These are phyloP conservation scores for Blera fallax DNA, from an alignment of 2,888 invertebrate genomes.

Conservation along the genomic window DNA sequence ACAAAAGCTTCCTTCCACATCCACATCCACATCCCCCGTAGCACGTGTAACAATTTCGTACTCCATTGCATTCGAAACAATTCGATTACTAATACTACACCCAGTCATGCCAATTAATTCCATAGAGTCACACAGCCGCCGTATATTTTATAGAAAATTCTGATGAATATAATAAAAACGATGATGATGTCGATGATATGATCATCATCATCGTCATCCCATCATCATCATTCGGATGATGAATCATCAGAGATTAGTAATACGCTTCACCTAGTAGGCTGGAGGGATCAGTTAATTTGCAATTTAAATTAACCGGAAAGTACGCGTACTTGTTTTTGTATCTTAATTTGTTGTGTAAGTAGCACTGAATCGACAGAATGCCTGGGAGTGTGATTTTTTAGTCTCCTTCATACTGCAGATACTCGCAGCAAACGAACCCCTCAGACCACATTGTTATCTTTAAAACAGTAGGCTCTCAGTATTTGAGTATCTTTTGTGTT, in stretches of 20 bases:
- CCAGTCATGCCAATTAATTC: not conserved
- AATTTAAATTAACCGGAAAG: constrained; percentile 52
- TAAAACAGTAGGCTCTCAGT: not conserved
- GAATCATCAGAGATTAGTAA: constrained; percentile 52
- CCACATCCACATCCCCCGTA: too few relatives aligned
- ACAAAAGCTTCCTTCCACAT: too few relatives aligned
- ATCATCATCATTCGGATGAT: constrained; percentile 13
- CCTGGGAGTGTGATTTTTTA: not conserved
- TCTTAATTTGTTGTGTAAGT: constrained; percentile 1
- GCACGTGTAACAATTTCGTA: not conserved
- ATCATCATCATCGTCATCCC: constrained; percentile 27
- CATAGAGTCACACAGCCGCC: not conserved
- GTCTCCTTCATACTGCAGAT: not conserved
- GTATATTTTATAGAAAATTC: not conserved
- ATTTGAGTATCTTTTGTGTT: not conserved
- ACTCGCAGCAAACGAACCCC: not conserved
- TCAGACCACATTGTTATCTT: not conserved
- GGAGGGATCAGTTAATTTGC: constrained; percentile 34
- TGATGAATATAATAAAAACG: constrained; percentile 6
- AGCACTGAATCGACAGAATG: not conserved
- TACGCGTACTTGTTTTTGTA: constrained; percentile 9
- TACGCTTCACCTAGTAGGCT: constrained; percentile 9
- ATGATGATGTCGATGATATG: constrained; percentile 28
- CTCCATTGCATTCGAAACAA: constrained; percentile 26
- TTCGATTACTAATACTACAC: constrained; percentile 19